A percentile compares a stretch with the other conserved stretches of the same genome.
phyloP scores from a whole-genome alignment of 1,140 invertebrate genomes.

The Propsilocerus akamusi region DNA sequence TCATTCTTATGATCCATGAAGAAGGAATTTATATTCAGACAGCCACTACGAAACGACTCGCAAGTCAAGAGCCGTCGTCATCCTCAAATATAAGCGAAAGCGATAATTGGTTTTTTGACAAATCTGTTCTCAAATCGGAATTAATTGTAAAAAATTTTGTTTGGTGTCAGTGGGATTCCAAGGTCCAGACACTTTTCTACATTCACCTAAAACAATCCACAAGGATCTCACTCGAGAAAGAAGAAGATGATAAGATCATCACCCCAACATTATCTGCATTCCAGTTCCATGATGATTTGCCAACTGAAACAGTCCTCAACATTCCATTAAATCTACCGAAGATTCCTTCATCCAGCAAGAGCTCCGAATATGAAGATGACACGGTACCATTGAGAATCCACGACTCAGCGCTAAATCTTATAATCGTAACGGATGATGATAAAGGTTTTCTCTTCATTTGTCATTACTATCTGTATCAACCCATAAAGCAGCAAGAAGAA shows the following conservation, averaged over 20 bases:
- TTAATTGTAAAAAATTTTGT: constrained; percentile 48
- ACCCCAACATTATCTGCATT: constrained; percentile 57
- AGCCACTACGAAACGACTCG: constrained; percentile 16
- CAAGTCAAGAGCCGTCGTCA: constrained; percentile 6
- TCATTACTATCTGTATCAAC: constrained; percentile 69
- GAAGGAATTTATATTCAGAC: constrained; percentile 36
- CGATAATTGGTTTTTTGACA: constrained; percentile 29
- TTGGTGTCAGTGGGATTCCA: constrained; percentile 67
- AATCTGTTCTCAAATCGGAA: constrained; percentile 33
- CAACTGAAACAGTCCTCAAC: constrained; percentile 69
- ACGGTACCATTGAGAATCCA: constrained; percentile 56
- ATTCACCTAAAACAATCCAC: constrained; percentile 51
- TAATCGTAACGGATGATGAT: constrained; percentile 50
- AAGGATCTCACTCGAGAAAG: constrained; percentile 41
- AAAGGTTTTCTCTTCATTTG: constrained; percentile 59
- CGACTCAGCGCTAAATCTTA: constrained; percentile 60
- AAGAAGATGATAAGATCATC: constrained; percentile 30
- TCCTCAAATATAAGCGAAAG: constrained; percentile 25
- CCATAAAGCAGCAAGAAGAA: constrained; percentile 36
- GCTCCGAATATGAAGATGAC: constrained; percentile 51
- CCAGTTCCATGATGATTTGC: constrained; percentile 66
- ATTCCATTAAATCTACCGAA: constrained; percentile 65
- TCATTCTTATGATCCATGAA: constrained; percentile 56
- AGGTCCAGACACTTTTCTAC: constrained; percentile 50
- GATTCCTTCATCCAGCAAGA: constrained; percentile 31